Evolutionary conservation across 2,888 invertebrate species (phyloP), one percentile per base, ranked within the genome.

Genomic region (Ommatoiulus sabulosus): DNA sequence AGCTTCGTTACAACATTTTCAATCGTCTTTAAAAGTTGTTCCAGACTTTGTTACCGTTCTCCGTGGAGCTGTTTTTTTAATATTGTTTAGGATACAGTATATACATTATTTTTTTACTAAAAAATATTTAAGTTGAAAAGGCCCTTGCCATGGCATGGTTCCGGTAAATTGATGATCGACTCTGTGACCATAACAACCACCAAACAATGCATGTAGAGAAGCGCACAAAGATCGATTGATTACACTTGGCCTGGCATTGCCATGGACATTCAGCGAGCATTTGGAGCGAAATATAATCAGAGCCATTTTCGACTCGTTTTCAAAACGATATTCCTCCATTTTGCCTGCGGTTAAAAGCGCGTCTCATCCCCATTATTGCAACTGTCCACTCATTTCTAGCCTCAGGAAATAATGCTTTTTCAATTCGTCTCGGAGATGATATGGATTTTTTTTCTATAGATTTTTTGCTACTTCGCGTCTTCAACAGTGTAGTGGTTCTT

Each of bases 371-470:
- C 35, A 80, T 80, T 24, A 80, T 80, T 24, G 80, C 80, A 35
- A 80, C 80, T 80, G 80, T 80, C 80, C 80, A 80, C 80, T 80
- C 80, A 80, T 80, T 80, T 80, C 35, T 80, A 80, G 80, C 80
- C 80, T 12, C 35, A 80, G 80, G 80, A 80, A 43, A 80, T 72
- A 72, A 72, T 80, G 5, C 80, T 80, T 80, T 35, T 80, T 80
- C 80, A 80, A 80, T 35, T 80, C 80, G 80, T 35, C 12, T 4
- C 8, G 80, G 80, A 12, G 80, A 80, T 80, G 35, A 3, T 80
- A 80, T 80, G 24, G 80, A 80, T 80, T 80, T 80, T 80, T 72
- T 80, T 35, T 15, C n/a, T 7, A 48, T 80, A 4, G 80, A 35
- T 35, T 35, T 80, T 80, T 35, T 24, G 80, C 12, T 43, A 35